Evolutionary conservation across 1,140 invertebrate genomes (phyloP).

Genomic region (Amphibalanus amphitrite): DNA sequence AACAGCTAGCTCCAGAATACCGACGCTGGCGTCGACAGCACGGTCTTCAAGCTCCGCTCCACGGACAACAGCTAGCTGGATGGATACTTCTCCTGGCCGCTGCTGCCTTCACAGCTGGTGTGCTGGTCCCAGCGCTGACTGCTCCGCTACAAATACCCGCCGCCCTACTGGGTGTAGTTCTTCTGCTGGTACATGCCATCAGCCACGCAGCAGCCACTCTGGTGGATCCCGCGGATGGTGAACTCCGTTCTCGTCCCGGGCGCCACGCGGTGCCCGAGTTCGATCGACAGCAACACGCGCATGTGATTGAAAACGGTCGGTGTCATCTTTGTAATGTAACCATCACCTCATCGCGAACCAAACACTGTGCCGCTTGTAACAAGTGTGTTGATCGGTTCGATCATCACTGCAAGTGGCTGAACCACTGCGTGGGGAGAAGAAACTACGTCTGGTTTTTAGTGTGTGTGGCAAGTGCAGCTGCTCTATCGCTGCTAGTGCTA

Average conservation of each 20-base stretch:
- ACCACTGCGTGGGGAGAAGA: slow-evolving; percentile 79
- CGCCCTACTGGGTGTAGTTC: slow-evolving; percentile 35
- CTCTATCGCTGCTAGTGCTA: slow-evolving; percentile 49
- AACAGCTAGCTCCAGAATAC: background rate
- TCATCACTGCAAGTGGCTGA: slow-evolving; percentile 91
- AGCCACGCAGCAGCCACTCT: slow-evolving; percentile 57
- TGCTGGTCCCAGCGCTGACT: slow-evolving; percentile 51
- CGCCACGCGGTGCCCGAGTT: slow-evolving; percentile 45
- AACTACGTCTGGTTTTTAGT: slow-evolving; percentile 78
- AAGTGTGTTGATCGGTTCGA: slow-evolving; percentile 89
- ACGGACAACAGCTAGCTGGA: slow-evolving; percentile 68
- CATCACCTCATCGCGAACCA: slow-evolving; percentile 49
- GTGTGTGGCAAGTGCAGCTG: slow-evolving; percentile 63
- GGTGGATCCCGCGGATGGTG: slow-evolving; percentile 66
- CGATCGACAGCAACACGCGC: slow-evolving; percentile 63
- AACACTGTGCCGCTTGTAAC: slow-evolving; percentile 92
- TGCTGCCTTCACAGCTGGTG: slow-evolving; percentile 47
- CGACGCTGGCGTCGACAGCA: slow-evolving; percentile 24
- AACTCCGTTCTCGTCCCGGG: slow-evolving; percentile 32
- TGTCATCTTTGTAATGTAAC: slow-evolving; percentile 85
- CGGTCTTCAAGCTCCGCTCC: slow-evolving; percentile 61
- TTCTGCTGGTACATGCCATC: slow-evolving; percentile 45
- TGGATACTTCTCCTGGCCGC: slow-evolving; percentile 60
- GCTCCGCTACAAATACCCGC: slow-evolving; percentile 36
- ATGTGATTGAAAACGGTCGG: slow-evolving; percentile 85